Evolutionary conservation across 2,888 invertebrate genomes (phyloP).

Genomic region (Caenorhabditis sp.): DNA sequence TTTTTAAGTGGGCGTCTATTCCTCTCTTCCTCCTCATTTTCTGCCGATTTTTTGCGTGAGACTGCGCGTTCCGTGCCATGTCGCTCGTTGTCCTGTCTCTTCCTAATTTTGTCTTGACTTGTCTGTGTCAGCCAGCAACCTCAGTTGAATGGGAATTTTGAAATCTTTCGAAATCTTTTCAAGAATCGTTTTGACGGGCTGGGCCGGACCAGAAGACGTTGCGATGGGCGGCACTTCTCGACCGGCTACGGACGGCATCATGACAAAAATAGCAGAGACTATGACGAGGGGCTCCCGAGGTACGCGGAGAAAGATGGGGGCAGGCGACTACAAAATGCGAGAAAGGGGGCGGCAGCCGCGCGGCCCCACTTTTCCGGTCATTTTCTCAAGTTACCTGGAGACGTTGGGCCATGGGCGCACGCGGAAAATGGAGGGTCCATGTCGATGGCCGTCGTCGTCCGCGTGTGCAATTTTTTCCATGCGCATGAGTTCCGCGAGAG

Average conservation of each 20-base stretch:
- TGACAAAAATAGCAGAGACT: constrained; percentile 18
- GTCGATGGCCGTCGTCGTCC: too few relatives aligned
- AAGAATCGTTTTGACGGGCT: not conserved
- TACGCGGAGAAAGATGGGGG: constrained; percentile 26
- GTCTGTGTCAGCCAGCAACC: too few relatives aligned
- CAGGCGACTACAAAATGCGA: constrained; percentile 36
- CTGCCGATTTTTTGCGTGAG: too few relatives aligned
- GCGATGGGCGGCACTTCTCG: not conserved
- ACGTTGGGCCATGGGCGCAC: constrained; percentile 21
- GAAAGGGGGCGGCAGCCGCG: constrained; percentile 41
- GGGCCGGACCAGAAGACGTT: too few relatives aligned
- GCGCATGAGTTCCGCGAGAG: constrained; percentile 25
- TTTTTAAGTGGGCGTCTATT: constrained; percentile 2
- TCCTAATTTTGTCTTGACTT: too few relatives aligned
- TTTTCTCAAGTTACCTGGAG: constrained; percentile 63
- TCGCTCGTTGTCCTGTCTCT: too few relatives aligned
- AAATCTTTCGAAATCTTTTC: not conserved
- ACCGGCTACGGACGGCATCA: constrained; percentile 22
- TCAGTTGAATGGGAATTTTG: not conserved
- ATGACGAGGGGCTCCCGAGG: constrained; percentile 29
- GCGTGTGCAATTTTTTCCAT: constrained; percentile 40
- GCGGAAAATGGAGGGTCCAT: constrained; percentile 39
- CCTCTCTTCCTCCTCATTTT: not conserved
- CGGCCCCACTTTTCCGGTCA: constrained; percentile 52
- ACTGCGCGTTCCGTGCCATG: too few relatives aligned